Conservation (phyloP, 2,797 vertebrate genomes). For the Peromyscus attwateri region DNA sequence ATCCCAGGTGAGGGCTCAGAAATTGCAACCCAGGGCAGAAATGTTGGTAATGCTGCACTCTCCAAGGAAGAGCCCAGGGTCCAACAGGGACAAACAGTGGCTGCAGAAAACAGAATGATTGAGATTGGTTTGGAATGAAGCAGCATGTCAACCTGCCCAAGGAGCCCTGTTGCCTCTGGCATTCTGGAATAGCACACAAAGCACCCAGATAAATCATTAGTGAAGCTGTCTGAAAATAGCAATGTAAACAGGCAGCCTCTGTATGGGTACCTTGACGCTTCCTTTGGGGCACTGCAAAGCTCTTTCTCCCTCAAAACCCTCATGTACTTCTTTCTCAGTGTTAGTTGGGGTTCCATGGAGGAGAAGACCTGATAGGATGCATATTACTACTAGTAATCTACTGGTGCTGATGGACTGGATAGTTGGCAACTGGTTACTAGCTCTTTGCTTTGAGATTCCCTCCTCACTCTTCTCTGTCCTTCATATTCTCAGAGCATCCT, state of each 20-base stretch:
- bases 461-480: background rate
- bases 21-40: conserved; percentile 63
- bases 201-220: background rate
- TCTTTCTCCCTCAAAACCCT: background rate
- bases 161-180: background rate
- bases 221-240: background rate
- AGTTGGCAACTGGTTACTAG: background rate
- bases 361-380: background rate
- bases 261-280: background rate
- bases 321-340: background rate
- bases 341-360: background rate
- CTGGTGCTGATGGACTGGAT: too few relatives aligned
- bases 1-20: conserved; percentile 65
- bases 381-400: background rate
- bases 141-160: conserved; percentile 5
- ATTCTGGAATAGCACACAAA: background rate
- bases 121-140: background rate
- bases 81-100: background rate
- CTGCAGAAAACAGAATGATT: fast-evolving
- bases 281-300: background rate
- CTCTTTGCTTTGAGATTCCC: background rate
- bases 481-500: background rate
- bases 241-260: background rate
- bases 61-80: conserved; percentile 15
- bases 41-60: conserved; percentile 27